Evolutionary conservation across 2,888 invertebrate species (phyloP).

Genomic region (Nesidiocoris tenuis): DNA sequence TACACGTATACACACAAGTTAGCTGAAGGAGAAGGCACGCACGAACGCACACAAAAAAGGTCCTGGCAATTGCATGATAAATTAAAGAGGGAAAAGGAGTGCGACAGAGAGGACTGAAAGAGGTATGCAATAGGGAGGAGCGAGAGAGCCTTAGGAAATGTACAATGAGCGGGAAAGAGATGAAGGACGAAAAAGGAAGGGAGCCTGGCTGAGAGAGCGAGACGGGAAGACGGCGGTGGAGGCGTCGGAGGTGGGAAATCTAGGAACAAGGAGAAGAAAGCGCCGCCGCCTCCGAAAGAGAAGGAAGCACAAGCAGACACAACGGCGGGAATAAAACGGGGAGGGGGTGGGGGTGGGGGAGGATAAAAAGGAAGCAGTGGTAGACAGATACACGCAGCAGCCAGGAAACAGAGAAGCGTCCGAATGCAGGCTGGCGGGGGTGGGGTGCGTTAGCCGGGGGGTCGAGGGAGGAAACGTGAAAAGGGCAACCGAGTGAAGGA

Average conservation of each 20-base stretch:
- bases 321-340: conserved; percentile 8
- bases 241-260: not conserved
- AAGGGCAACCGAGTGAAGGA: not conserved
- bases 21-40: not conserved
- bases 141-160: not conserved
- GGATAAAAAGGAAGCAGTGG: not conserved
- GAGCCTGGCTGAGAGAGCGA: not conserved
- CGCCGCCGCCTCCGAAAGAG: not conserved
- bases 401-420: not conserved
- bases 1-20: not conserved
- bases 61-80: not conserved
- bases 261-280: not conserved
- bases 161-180: not conserved
- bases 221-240: not conserved
- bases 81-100: not conserved
- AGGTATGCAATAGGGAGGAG: not conserved
- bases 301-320: not conserved
- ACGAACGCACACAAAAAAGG: not conserved
- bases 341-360: not conserved
- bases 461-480: not conserved
- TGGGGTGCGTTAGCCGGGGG: not conserved
- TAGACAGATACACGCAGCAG: not conserved
- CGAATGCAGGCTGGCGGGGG: not conserved
- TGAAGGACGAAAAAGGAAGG: not conserved
- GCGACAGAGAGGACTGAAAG: not conserved